phyloP scores from a whole-genome alignment of 2,113 vertebrate genomes.

The Crypturellus undulatus region DNA sequence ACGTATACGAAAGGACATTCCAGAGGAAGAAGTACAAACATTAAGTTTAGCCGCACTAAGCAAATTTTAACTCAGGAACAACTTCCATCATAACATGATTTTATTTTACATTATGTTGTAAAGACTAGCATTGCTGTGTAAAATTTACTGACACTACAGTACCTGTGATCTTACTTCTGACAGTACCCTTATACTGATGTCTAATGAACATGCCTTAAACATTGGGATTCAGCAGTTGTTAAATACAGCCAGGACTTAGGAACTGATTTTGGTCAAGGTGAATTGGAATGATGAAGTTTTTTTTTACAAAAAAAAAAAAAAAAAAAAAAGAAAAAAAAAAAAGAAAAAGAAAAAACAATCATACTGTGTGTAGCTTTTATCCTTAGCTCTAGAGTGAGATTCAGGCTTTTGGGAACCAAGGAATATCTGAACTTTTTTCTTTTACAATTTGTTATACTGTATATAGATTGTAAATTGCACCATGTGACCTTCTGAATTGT shows the following conservation, averaged over 20 bases:
- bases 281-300: not conserved
- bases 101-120: not conserved
- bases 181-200: conserved; percentile 3
- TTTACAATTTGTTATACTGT: conserved; percentile 36
- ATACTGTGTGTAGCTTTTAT: not conserved
- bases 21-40: not conserved
- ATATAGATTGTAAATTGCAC: conserved; percentile 28
- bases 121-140: not conserved
- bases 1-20: not conserved
- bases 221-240: not conserved
- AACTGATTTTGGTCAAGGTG: not conserved
- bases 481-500: conserved; percentile 12
- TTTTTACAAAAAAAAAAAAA: not conserved
- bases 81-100: not conserved
- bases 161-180: not conserved
- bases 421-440: conserved; percentile 1
- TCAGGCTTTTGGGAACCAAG: conserved; percentile 1
- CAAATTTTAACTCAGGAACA: conserved; percentile 74
- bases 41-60: conserved; percentile 14
- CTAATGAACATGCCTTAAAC: conserved; percentile 70
- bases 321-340: not conserved
- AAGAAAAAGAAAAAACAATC: not conserved
- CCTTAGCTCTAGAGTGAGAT: not conserved
- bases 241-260: not conserved
- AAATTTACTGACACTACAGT: conserved; percentile 21